A percentile compares a stretch with the other conserved stretches of the same genome.
These are phyloP conservation scores for Ploceus nigricollis DNA, from an alignment of 2,113 vertebrate species.

Conservation along the genomic window DNA sequence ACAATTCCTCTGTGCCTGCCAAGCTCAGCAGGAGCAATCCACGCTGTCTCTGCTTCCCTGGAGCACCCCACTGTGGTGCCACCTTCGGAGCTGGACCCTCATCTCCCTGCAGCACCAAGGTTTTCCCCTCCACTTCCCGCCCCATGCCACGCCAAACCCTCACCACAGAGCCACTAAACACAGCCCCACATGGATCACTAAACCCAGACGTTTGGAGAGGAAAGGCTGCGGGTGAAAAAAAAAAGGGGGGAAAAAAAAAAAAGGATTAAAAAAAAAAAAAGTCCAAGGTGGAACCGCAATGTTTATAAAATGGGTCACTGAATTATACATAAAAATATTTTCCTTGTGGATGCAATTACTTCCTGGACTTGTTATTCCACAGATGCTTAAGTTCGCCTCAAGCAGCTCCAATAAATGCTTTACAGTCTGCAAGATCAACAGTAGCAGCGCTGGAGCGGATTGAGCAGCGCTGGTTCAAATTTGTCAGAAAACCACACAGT, in stretches of 20 bases:
- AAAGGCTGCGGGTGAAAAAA: not conserved
- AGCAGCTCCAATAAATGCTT: conserved; percentile 39
- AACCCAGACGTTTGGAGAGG: not conserved
- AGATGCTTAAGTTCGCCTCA: conserved; percentile 22
- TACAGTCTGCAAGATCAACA: conserved; percentile 46
- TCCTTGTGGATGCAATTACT: conserved; percentile 56
- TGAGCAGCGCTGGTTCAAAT: conserved; percentile 36
- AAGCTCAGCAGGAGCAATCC: not conserved
- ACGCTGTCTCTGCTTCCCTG: not conserved
- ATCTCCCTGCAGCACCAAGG: fast-evolving
- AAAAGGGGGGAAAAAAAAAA: fast-evolving
- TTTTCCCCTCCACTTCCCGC: not conserved
- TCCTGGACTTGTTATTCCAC: conserved; percentile 52
- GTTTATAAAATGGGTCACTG: conserved; percentile 64
- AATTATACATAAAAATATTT: conserved; percentile 65
- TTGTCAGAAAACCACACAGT: conserved; percentile 43
- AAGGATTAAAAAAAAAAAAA: not conserved
- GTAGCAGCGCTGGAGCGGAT: conserved; percentile 38
- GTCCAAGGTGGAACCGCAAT: conserved; percentile 30
- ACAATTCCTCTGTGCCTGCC: conserved; percentile 4
- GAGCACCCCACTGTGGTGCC: fast-evolving
- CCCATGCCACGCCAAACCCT: not conserved
- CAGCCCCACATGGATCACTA: not conserved
- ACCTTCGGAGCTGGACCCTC: fast-evolving
- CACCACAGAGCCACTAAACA: not conserved